Base-by-base conservation (phyloP, 2,888 invertebrate species). In the Schizaphis graminum region DNA sequence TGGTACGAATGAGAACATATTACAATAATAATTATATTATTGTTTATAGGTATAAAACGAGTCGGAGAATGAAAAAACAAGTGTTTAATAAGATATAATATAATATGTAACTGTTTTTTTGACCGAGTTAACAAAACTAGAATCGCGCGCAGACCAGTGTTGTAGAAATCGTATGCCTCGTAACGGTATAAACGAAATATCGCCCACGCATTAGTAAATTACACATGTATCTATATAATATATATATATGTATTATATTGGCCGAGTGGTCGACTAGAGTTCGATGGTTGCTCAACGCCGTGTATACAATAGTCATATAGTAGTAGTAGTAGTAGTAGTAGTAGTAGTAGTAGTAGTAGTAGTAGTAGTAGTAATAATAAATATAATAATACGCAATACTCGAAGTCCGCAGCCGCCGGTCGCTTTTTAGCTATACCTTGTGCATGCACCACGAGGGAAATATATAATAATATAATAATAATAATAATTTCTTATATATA, bases 151-250 rank as follows among this genome's bases (percentile, higher is more conserved):
- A 21, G 56, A 26, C 35, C 53, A 28, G 35, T 8, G 77, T 44
- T 28, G 49, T 85, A 56, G 84, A 56, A 91, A 91, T 91, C 84
- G 35, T 84, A 44, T 56, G 21, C 44, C 28, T 91, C n/a, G 44
- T 91, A 86, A 86, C 91, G 91, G 91, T 86, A 57, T 86, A 53
- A 86, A 91, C 91, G 91, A 91, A 91, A 91, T 91, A 91, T 91
- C 91, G 44, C 91, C 91, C 85, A 91, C 91, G 91, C 91, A 35
- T 91, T 91, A 91, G n/a, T 86, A 86, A 35, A 77, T 85, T 67
- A 57, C 56, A 85, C 28, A 56, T 26, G 35, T n/a, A n/a, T 49
- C 1, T 28, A 26, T 77, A 47, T 53, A 91, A 77, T 53, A 41
- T 44, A 57, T 41, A 87, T 49, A 87, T 88, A 88, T 56, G 44